Conservation (phyloP, 2,797 vertebrate species). For the Enteromius radiatus region DNA sequence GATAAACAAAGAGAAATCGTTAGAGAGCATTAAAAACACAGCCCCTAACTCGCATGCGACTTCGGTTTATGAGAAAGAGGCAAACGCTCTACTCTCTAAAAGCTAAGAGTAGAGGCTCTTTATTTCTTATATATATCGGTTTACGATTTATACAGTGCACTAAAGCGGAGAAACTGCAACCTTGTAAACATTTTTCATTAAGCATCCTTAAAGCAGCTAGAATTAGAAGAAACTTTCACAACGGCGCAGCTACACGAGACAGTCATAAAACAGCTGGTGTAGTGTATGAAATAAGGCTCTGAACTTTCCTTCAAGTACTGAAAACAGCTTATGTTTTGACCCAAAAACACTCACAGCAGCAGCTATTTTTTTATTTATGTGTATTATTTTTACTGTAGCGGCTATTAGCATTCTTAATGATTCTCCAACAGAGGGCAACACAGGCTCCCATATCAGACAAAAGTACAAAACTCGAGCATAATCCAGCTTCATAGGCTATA, state of each 20-base stretch:
- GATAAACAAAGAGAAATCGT: conserved; percentile 59
- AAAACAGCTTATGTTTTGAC: conserved; percentile 10
- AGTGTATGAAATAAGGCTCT: conserved; percentile 7
- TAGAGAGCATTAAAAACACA: conserved; percentile 54
- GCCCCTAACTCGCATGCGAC: conserved; percentile 42
- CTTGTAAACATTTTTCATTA: conserved; percentile 44
- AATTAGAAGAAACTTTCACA: conserved; percentile 19
- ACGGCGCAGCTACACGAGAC: conserved; percentile 8
- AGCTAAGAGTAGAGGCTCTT: conserved; percentile 35
- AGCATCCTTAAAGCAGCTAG: conserved; percentile 35
- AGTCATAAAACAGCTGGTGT: background rate
- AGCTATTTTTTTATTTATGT: background rate
- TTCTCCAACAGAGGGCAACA: conserved; percentile 72
- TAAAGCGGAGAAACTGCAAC: conserved; percentile 27
- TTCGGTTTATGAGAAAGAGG: conserved; percentile 53
- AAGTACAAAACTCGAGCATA: background rate
- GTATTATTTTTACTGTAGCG: background rate
- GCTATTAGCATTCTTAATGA: conserved; percentile 11
- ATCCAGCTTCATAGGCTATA: conserved; percentile 6
- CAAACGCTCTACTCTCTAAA: conserved; percentile 38
- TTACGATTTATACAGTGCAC: conserved; percentile 38
- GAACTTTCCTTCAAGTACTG: background rate
- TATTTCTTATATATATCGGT: conserved; percentile 28
- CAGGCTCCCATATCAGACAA: conserved; percentile 58
- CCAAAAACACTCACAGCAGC: background rate